These are phyloP conservation scores for Aethina tumida DNA, from an alignment of 1,140 invertebrate species.

Conservation along the genomic window DNA sequence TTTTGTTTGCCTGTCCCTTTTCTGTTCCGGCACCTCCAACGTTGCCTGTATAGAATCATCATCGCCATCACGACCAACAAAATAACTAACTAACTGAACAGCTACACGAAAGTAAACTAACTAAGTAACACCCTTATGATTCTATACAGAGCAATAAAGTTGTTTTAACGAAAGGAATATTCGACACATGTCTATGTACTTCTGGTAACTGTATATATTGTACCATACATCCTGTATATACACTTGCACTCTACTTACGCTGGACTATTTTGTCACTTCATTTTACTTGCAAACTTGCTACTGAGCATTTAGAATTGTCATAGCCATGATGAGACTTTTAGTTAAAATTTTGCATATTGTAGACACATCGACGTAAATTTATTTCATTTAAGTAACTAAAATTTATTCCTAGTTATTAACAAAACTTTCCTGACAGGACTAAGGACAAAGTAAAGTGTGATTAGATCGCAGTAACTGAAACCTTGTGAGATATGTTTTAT, in stretches of 20 bases:
- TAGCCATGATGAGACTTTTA: constrained; percentile 21
- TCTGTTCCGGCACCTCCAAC: too few relatives aligned
- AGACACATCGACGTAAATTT: background rate
- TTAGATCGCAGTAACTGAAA: too few relatives aligned
- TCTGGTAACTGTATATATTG: constrained; percentile 16
- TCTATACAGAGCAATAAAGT: background rate
- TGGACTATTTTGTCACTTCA: constrained; percentile 26
- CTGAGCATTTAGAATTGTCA: constrained; percentile 35
- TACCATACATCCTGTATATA: constrained; percentile 22
- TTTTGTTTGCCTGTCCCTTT: too few relatives aligned
- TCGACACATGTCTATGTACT: background rate
- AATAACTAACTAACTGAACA: too few relatives aligned
- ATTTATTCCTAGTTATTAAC: constrained; percentile 1
- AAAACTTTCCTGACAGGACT: too few relatives aligned
- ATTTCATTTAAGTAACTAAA: background rate
- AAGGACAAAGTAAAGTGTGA: too few relatives aligned
- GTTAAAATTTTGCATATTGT: constrained; percentile 6
- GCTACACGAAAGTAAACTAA: background rate
- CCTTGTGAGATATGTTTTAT: too few relatives aligned
- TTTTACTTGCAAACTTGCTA: constrained; percentile 25
- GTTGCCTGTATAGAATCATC: too few relatives aligned
- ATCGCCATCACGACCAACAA: too few relatives aligned
- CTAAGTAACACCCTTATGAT: background rate
- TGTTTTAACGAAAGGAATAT: background rate
- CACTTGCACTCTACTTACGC: constrained; percentile 26